Conservation (phyloP, 2,888 invertebrate species). For the Petrophora chlorosata region DNA sequence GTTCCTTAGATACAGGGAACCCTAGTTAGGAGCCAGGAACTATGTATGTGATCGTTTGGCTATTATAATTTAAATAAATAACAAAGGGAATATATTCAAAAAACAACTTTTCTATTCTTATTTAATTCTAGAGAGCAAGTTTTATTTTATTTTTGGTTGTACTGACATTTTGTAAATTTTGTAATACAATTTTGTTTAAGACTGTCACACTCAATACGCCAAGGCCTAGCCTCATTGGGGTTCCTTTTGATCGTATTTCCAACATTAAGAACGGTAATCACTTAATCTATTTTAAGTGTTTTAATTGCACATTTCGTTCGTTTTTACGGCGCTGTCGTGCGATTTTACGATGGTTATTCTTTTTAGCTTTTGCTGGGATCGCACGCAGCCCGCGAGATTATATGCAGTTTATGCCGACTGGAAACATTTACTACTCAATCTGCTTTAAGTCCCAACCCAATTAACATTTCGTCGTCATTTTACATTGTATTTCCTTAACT, state of each 20-base stretch:
- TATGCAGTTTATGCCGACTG: constrained; percentile 40
- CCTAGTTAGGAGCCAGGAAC: no score
- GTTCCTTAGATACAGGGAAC: no score
- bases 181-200: not conserved
- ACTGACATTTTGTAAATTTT: not conserved
- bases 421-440: constrained; percentile 47
- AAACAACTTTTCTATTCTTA: no score
- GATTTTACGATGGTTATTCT: constrained; percentile 48
- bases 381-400: constrained; percentile 1
- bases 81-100: no score
- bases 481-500: constrained; percentile 16
- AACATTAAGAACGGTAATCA: constrained; percentile 55
- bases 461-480: constrained; percentile 45
- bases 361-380: constrained; percentile 40
- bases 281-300: constrained; percentile 72
- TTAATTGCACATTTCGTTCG: constrained; percentile 59
- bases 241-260: constrained; percentile 42
- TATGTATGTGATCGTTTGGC: no score
- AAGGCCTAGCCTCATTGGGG: constrained; percentile 45
- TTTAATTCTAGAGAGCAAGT: not conserved
- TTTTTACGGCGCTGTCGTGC: constrained; percentile 55
- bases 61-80: no score
- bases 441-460: constrained; percentile 39
- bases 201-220: constrained; percentile 41
- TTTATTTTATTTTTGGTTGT: not conserved